A percentile compares a stretch with the other conserved stretches of the same genome.
These are phyloP conservation scores for Phenganax stokvisi DNA, from an alignment of 92 coral and sea anemone species.

Conservation along the genomic window DNA sequence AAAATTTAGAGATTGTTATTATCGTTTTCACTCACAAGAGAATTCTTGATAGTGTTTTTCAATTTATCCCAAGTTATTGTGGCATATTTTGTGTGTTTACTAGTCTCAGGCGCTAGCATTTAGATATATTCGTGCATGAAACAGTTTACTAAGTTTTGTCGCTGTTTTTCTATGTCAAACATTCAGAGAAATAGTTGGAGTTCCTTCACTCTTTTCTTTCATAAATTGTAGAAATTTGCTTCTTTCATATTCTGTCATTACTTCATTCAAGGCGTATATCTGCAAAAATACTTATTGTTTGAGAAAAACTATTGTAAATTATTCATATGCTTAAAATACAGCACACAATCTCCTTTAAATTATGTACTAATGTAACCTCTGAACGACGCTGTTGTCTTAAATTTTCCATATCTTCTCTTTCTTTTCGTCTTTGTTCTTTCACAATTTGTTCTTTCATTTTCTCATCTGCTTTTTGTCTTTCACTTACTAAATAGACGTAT, in stretches of 20 bases:
- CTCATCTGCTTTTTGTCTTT: conserved; percentile 23
- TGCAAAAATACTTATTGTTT: conserved; percentile 16
- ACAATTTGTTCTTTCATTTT: conserved; percentile 20
- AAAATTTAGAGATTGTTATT: no score
- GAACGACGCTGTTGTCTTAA: conserved; percentile 72
- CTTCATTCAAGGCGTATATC: conserved; percentile 92
- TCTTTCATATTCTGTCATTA: conserved; percentile 89
- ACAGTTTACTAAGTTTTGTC: background rate
- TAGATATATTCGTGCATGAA: background rate
- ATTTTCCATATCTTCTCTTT: conserved; percentile 59
- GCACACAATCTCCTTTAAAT: no score
- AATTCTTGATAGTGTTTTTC: no score
- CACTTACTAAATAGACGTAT: background rate
- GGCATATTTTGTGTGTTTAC: no score
- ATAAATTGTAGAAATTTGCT: conserved; percentile 78
- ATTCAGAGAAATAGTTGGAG: conserved; percentile 16
- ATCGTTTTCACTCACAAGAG: no score
- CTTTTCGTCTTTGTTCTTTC: conserved; percentile 59
- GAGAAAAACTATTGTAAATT: no score
- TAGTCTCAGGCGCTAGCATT: no score
- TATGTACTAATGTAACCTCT: conserved; percentile 50
- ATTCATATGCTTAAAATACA: no score
- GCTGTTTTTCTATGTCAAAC: background rate
- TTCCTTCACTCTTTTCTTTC: conserved; percentile 51
- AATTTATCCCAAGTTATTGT: no score